Evolutionary conservation across 2,888 invertebrate genomes (phyloP).

Genomic region (Alloplasta piceator): DNA sequence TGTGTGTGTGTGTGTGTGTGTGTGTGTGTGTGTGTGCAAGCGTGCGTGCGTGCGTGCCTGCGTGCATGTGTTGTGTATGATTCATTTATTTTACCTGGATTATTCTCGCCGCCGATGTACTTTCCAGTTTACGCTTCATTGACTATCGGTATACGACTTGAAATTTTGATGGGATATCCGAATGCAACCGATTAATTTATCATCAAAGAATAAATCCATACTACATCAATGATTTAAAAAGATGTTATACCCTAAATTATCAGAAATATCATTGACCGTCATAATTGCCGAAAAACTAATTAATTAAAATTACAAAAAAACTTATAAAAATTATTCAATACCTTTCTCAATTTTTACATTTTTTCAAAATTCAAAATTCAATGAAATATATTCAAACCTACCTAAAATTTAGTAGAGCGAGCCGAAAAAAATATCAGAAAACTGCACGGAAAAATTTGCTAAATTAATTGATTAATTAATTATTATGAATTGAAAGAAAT

Average conservation of each 20-base stretch:
- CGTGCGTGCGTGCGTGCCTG: too few species aligned
- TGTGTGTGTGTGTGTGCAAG: background rate
- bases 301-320: too few species aligned
- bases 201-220: background rate
- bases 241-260: too few species aligned
- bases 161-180: background rate
- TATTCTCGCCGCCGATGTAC: conserved; percentile 36
- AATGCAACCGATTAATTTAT: conserved; percentile 16
- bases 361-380: too few species aligned
- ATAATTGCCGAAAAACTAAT: too few species aligned
- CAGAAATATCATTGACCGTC: too few species aligned
- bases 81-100: conserved; percentile 10
- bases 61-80: background rate
- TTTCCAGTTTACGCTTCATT: conserved; percentile 39
- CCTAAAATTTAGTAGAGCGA: too few species aligned
- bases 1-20: background rate
- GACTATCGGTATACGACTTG: conserved; percentile 27
- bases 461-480: too few species aligned
- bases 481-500: background rate
- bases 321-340: too few species aligned
- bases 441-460: too few species aligned
- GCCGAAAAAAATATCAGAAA: background rate
- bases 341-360: too few species aligned
- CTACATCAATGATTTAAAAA: background rate
- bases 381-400: background rate